Evolutionary conservation across 2,113 vertebrate species (phyloP), one percentile per base, ranked within the genome.

Genomic region (Ageneiosus marmoratus): DNA sequence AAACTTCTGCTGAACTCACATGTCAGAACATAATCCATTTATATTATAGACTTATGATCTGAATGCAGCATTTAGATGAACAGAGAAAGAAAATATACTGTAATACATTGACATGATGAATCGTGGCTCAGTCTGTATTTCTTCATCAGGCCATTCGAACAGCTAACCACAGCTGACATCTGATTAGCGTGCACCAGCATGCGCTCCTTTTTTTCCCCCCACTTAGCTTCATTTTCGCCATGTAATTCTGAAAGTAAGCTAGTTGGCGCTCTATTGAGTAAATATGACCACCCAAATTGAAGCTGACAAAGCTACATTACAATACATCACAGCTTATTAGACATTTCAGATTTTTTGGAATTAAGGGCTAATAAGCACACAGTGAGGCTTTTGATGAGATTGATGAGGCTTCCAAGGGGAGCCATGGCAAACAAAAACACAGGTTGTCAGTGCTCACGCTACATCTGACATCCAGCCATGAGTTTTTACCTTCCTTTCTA

Each of bases 271-370:
- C 77, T 80, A 80, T 84, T 86, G 90, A 93, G 92, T 94, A 94
- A 93, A 94, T 91, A 94, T 91, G 93, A 92, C 91, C 87, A 88
- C 83, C 79, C 65, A 89, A 92, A 95, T 93, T 92, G 92, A 91
- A 92, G 93, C 88, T 90, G 93, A 94, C 94, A 94, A 93, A 92
- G 90, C 91, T 91, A 93, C 92, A 93, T 93, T 93, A 94, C 90
- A 92, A 94, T 94, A 93, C 93, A 95, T 94, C 94, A 94, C 90
- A 84, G 90, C 90, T 93, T 94, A 95, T 95, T 95, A 94, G 93
- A 94, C 90, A 93, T 94, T 94, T 94, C 92, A 94, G 90, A 94
- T 94, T 92, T 76, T 93, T 89, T 86, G 83, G 90, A 93, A 93
- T 94, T 91, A 94, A 92, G 91, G 79, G 91, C 91, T 94, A 95